Base-by-base conservation (phyloP, 2,113 vertebrate genomes). In the Hippocampus abdominalis region DNA sequence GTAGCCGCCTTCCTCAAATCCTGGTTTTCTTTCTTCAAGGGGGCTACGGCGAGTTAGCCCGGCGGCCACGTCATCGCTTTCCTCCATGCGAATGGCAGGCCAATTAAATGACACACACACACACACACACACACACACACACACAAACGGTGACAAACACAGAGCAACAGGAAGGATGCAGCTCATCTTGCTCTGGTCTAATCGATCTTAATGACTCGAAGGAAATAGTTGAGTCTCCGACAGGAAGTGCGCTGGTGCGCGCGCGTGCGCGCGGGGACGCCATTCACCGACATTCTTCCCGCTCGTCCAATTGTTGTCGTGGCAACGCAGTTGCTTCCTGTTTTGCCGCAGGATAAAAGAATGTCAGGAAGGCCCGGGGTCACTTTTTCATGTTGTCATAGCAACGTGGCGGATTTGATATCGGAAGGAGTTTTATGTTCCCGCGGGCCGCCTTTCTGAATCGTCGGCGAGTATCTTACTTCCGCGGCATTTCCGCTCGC, bases 261-360 rank as follows among this genome's bases (percentile, higher is more conserved):
- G 23, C 23, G 11, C 23, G 21, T 13, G 25, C n/a, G 32, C 1
- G 32, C 32, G 32, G 32, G 32, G 1, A 36, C 10, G 9, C 10
- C 2, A 42, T 18, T 49, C 42, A 36, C n/a, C 3, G 46, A 51
- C 27, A 53, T 39, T 67, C 46, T 8, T 42, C 48, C 18, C 9
- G 8, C 59, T 23, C 25, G n/a, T 23, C 42, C 53, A 11, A 39
- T 65, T 53, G 79, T 76, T 78, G 74, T 74, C 73, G 69, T 9
- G 15, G 54, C 2, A n/a, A 80, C 69, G 71, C 90, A 91, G 88
- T 89, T 85, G 66, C 64, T 78, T 69, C 74, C 76, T 74, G 86
- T 82, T 89, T 92, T 92, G 87, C 88, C 85, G 78, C 25, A 86
- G 89, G 90, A 93, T 44, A 23, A 53, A 82, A 91, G 84, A 92